phyloP scores from a whole-genome alignment of 2,113 vertebrate species.

The Hyperopisus bebe region DNA sequence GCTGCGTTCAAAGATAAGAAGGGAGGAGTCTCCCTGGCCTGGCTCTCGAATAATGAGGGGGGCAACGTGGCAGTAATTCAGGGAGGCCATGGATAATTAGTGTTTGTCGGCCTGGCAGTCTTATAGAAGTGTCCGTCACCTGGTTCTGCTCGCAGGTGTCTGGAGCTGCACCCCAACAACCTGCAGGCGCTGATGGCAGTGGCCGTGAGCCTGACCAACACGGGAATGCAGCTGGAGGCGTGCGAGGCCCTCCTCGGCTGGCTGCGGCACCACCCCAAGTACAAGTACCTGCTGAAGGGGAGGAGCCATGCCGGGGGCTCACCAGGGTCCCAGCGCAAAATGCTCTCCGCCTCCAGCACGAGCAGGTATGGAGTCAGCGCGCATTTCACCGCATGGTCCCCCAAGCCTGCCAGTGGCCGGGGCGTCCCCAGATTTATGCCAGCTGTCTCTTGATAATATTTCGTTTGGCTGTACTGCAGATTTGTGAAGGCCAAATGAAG shows the following conservation, averaged over 20 bases:
- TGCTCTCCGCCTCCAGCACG: constrained; percentile 62
- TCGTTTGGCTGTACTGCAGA: not conserved
- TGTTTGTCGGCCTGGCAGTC: constrained; percentile 40
- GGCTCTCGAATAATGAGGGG: constrained; percentile 41
- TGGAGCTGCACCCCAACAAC: constrained; percentile 95
- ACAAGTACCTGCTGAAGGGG: constrained; percentile 79
- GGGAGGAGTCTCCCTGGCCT: constrained; percentile 16
- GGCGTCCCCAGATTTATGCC: not conserved
- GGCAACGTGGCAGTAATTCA: constrained; percentile 42
- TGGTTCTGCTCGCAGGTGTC: constrained; percentile 70
- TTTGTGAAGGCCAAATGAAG: not conserved
- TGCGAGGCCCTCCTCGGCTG: constrained; percentile 82
- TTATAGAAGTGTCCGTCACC: constrained; percentile 46
- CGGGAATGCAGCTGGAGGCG: constrained; percentile 84
- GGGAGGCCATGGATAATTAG: constrained; percentile 48
- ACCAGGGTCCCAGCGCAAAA: constrained; percentile 70
- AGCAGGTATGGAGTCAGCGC: constrained; percentile 28
- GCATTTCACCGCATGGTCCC: not conserved
- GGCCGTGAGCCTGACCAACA: constrained; percentile 96
- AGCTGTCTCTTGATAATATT: not conserved
- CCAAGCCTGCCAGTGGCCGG: not conserved
- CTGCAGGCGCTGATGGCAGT: constrained; percentile 86
- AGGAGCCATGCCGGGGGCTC: constrained; percentile 65
- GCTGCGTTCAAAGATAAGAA: constrained; percentile 12
- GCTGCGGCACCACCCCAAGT: constrained; percentile 89